A percentile compares a stretch with the other conserved stretches of the same genome.
Evolutionary conservation across 2,888 invertebrate genomes (phyloP).

Genomic region (Drosophila limbata): DNA sequence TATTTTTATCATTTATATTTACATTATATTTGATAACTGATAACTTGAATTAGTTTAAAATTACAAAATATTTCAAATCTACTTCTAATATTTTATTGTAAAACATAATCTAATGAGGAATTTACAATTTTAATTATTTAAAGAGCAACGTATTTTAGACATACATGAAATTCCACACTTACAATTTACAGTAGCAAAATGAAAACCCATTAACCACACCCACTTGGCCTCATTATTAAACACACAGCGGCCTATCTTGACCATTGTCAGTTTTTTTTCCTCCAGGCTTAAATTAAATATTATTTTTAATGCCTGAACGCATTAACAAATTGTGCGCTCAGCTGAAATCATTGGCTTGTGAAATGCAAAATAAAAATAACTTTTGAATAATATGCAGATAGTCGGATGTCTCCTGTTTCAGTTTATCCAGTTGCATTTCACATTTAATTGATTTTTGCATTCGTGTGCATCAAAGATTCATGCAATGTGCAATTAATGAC

Average conservation of each 20-base stretch:
- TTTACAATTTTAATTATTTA: not conserved
- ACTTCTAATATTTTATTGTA: too few species aligned
- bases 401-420: not conserved
- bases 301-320: conserved; percentile 52
- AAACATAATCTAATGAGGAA: too few species aligned
- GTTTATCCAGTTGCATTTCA: conserved; percentile 41
- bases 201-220: not conserved
- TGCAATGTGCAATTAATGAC: conserved; percentile 72
- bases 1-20: too few species aligned
- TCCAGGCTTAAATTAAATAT: conserved; percentile 54
- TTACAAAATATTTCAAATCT: too few species aligned
- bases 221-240: conserved; percentile 12
- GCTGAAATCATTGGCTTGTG: conserved; percentile 36
- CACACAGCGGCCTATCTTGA: conserved; percentile 8
- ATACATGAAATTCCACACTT: not conserved
- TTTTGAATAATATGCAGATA: conserved; percentile 19
- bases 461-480: conserved; percentile 75
- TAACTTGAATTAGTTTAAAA: too few species aligned
- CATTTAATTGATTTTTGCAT: conserved; percentile 76
- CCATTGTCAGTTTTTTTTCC: conserved; percentile 14
- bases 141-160: not conserved
- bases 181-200: not conserved
- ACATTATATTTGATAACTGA: too few species aligned
- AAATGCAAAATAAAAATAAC: conserved; percentile 21
- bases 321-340: conserved; percentile 56